Percentiles rank a stretch among this genome's conserved stretches.
phyloP scores from a whole-genome alignment of 2,888 invertebrate genomes.

The Lepidocyrtinus sp. region DNA sequence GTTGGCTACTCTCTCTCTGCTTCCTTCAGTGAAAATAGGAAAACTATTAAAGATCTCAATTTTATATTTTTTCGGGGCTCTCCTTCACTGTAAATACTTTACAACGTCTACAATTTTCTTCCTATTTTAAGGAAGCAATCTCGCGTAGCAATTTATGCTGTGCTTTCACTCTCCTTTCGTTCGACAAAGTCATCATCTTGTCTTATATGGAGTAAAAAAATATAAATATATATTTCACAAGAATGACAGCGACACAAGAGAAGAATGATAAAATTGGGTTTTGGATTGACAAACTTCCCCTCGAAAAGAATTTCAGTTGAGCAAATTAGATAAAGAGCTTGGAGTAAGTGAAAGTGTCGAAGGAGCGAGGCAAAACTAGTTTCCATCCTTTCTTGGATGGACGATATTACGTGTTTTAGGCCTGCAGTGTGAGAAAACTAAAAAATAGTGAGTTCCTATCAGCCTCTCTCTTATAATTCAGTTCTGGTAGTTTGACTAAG shows the following conservation, averaged over 20 bases:
- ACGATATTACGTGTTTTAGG: constrained; percentile 22
- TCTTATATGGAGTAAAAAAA: neutral
- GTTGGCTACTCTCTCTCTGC: neutral
- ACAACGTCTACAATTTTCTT: neutral
- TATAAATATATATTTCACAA: constrained; percentile 9
- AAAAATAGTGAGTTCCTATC: neutral
- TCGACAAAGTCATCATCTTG: constrained; percentile 16
- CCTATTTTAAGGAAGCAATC: constrained; percentile 19
- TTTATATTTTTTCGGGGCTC: neutral
- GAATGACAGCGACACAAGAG: constrained; percentile 20
- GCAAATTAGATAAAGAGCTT: constrained; percentile 56
- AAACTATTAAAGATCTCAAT: constrained; percentile 5
- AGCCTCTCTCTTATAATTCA: constrained; percentile 25
- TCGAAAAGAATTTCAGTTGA: constrained; percentile 42
- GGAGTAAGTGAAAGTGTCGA: constrained; percentile 52
- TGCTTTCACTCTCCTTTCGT: constrained; percentile 17
- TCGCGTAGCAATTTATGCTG: constrained; percentile 53
- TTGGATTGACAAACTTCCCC: constrained; percentile 54
- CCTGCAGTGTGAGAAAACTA: constrained; percentile 20
- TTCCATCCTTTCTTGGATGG: constrained; percentile 2
- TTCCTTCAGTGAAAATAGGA: neutral
- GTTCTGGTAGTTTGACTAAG: constrained; percentile 26
- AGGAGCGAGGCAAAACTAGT: constrained; percentile 31
- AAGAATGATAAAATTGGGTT: constrained; percentile 43
- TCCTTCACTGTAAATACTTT: neutral